phyloP scores from a whole-genome alignment of 64 coral and sea anemone species.

The Montipora sp. region DNA sequence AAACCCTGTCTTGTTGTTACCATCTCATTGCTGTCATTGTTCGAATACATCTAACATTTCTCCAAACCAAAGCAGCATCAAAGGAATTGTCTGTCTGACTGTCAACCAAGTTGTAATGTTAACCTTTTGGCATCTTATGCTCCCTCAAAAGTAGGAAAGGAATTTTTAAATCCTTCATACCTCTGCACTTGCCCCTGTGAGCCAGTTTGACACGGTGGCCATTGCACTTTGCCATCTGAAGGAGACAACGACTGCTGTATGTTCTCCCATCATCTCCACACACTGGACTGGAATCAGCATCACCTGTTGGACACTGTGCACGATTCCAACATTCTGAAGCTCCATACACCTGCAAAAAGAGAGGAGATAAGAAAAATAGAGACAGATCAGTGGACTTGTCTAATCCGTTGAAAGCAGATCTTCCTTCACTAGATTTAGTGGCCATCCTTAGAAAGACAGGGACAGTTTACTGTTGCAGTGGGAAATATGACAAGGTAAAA shows the following conservation, averaged over 20 bases:
- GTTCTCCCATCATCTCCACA: constrained; percentile 64
- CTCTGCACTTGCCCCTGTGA: constrained; percentile 57
- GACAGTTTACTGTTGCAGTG: background rate
- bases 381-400: no score
- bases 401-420: no score
- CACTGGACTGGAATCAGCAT: constrained; percentile 21
- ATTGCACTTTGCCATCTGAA: constrained; percentile 57
- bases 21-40: no score
- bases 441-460: background rate
- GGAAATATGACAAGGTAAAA: background rate
- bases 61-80: no score
- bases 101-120: no score
- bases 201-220: constrained; percentile 40
- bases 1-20: no score
- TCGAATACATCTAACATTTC: no score
- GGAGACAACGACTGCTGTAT: constrained; percentile 58
- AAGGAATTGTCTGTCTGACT: no score
- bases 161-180: background rate
- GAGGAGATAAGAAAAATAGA: background rate
- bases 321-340: background rate
- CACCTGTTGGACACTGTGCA: background rate
- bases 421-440: no score
- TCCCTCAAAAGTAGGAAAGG: background rate
- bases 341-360: constrained; percentile 3
- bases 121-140: no score